phyloP scores from a whole-genome alignment of 2,797 vertebrate genomes.

The Aphelocoma californica region DNA sequence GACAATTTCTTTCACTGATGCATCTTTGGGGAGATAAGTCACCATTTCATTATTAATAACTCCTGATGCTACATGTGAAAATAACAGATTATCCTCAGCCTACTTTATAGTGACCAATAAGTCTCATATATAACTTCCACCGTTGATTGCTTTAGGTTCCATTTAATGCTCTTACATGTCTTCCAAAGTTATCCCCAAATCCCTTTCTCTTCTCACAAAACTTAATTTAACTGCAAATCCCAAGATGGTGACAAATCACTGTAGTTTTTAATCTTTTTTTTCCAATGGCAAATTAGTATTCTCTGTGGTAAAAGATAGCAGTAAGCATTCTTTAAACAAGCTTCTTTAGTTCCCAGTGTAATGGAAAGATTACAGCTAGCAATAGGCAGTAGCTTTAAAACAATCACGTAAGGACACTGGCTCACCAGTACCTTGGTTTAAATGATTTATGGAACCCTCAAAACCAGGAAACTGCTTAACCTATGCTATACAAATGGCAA shows the following conservation, averaged over 20 bases:
- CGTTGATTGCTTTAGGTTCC: background rate
- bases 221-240: background rate
- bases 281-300: slow-evolving; percentile 12
- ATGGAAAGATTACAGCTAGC: slow-evolving; percentile 13
- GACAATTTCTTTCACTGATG: background rate
- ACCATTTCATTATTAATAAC: background rate
- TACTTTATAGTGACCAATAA: background rate
- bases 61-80: background rate
- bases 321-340: slow-evolving; percentile 25
- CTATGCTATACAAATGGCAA: background rate
- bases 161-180: background rate
- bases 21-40: background rate
- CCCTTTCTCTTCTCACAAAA: background rate
- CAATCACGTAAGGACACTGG: background rate
- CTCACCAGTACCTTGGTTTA: background rate
- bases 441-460: background rate
- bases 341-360: slow-evolving; percentile 22
- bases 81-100: background rate
- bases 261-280: background rate
- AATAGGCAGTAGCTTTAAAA: slow-evolving; percentile 27
- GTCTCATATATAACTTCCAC: background rate
- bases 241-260: background rate
- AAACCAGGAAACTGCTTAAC: background rate
- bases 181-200: background rate
- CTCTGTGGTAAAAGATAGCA: background rate